Conservation (phyloP, 30 jellyfish, hydroid and myxozoan species). For the Nemopilema nomurai region DNA sequence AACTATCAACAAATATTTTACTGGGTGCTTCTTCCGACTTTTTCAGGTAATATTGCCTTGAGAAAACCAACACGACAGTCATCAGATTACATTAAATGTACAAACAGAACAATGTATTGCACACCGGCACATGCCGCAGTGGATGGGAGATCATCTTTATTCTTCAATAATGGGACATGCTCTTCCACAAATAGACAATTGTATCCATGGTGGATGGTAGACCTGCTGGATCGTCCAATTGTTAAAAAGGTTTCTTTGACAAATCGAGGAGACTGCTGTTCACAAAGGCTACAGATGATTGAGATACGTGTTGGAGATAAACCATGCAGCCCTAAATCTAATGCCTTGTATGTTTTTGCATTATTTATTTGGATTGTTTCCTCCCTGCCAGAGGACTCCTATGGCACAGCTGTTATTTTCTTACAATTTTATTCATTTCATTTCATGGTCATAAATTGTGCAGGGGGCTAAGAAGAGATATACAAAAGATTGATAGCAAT, state of each 20-base stretch:
- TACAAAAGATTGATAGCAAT: too few relatives aligned
- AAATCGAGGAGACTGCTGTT: conserved; percentile 38
- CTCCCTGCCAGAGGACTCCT: background rate
- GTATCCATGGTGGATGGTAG: conserved; percentile 43
- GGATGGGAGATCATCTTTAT: background rate
- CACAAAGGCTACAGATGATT: conserved; percentile 12
- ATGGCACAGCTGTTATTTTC: too few relatives aligned
- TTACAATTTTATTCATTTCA: too few relatives aligned
- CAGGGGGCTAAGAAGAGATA: too few relatives aligned
- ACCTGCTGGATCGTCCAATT: background rate
- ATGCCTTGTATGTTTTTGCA: background rate
- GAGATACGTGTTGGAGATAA: conserved; percentile 30
- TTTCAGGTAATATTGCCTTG: conserved; percentile 11
- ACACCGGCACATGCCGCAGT: background rate
- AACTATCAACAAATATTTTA: background rate
- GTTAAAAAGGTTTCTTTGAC: conserved; percentile 20
- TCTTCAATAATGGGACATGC: background rate
- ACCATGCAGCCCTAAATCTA: background rate
- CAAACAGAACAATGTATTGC: background rate
- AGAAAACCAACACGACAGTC: conserved; percentile 1
- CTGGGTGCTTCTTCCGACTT: background rate
- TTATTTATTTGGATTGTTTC: too few relatives aligned
- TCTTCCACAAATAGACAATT: conserved; percentile 3
- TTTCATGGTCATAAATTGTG: too few relatives aligned
- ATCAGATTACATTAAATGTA: background rate